These are phyloP conservation scores for Sepioteuthis lessoniana DNA, from an alignment of 2,888 invertebrate genomes.

Conservation along the genomic window DNA sequence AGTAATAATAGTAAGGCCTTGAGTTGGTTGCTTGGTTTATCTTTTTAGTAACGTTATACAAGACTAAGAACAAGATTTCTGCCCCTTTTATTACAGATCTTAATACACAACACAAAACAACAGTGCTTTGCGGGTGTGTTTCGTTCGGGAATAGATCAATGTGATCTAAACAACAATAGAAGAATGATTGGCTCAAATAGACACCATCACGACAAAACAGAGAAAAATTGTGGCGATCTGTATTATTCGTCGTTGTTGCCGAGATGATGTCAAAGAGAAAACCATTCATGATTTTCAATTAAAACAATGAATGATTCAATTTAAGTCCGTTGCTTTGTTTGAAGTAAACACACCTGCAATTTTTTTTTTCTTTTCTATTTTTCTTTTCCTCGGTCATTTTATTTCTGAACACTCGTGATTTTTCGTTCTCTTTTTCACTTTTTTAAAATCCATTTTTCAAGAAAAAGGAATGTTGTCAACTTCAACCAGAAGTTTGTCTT, in stretches of 20 bases:
- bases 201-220: background rate
- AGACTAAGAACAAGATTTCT: background rate
- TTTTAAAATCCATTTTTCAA: no score
- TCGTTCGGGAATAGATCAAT: background rate
- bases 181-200: background rate
- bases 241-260: background rate
- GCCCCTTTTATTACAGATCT: background rate
- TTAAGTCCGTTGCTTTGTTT: background rate
- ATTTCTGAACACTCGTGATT: no score
- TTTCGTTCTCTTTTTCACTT: no score
- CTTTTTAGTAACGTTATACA: background rate
- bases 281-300: background rate
- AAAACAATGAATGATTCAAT: background rate
- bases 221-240: background rate
- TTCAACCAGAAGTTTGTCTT: no score
- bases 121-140: background rate
- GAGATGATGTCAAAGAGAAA: background rate
- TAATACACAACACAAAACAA: background rate
- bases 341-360: no score
- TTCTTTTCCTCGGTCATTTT: no score
- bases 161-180: background rate
- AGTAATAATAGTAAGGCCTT: background rate
- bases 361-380: no score
- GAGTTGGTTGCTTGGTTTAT: background rate
- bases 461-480: no score